Evolutionary conservation across 2,888 invertebrate genomes (phyloP), one percentile per base, ranked within the genome.

Genomic region (Acanthococcus lagerstroemiae): DNA sequence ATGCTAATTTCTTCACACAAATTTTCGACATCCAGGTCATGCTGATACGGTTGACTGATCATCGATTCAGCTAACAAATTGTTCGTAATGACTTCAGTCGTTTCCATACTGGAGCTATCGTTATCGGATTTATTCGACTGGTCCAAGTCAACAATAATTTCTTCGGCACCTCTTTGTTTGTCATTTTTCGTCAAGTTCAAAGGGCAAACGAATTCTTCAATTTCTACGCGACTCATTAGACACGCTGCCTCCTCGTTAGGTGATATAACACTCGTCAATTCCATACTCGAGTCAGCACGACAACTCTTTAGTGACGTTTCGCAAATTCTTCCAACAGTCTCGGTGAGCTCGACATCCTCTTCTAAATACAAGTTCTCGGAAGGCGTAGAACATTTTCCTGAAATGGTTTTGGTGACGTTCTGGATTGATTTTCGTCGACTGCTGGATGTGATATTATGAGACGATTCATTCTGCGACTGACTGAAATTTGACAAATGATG

Each of bases 91-190:
- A 50, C 61, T 21, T 61, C 61, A 5, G 61, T 61, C 15, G 61
- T 61, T 37, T 61, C 61, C 61, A 61, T 61, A 24, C 61, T 52
- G n/a, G 61, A 61, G 4, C 37, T 17, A 21, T 61, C 61, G 1
- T 30, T 15, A 52, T 61, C 61, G 7, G 19, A 22, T 3, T 52
- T 52, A 12, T 52, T 48, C 15, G 15, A 15, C 19, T 17, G 4
- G 24, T 48, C 48, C 3, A 4, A 19, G 1, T 48, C 26, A 19
- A 24, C 46, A 3, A 45, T 2, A 17, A 7, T 1, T 4, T 15
- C 22, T 12, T 19, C n/a, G 9, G 21, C 15, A 5, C 19, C 26
- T n/a, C 4, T 46, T n/a, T 24, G 9, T 4, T 22, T 15, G 17
- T 15, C 24, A 19, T 44, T 48, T 25, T 58, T 58, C 0, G 58